Conservation (phyloP, 2,113 vertebrate genomes). For the Anser cygnoides region DNA sequence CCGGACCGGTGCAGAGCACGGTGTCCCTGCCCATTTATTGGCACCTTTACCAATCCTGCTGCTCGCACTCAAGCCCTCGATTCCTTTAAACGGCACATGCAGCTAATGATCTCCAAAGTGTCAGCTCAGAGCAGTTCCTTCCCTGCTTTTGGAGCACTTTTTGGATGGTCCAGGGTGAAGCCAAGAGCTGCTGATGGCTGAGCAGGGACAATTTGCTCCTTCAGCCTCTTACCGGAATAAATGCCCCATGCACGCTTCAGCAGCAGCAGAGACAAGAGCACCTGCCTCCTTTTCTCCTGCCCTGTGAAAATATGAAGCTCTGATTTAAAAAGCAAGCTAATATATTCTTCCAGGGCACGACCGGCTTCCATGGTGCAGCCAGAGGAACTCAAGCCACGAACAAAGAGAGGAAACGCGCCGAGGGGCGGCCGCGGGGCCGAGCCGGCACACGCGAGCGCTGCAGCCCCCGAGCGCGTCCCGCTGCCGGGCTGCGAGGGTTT, state of each 20-base stretch:
- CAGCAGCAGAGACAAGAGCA: neutral
- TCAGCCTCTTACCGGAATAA: neutral
- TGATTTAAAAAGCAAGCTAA: neutral
- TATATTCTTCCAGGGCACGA: neutral
- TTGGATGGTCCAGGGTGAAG: neutral
- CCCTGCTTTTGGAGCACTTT: neutral
- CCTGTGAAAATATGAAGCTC: neutral
- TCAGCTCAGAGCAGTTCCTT: neutral
- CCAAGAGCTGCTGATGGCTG: fast-evolving
- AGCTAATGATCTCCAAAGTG: neutral
- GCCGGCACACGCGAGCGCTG: no score
- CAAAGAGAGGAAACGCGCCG: neutral
- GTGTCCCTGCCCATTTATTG: neutral
- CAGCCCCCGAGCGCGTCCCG: fast-evolving
- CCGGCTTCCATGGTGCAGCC: neutral
- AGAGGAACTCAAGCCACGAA: neutral
- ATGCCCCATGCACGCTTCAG: fast-evolving
- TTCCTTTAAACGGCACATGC: neutral
- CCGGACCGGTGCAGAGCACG: neutral
- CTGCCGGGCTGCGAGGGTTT: neutral
- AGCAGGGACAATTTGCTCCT: neutral
- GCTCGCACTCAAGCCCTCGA: fast-evolving
- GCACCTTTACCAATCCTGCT: neutral
- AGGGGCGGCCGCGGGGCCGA: no score
- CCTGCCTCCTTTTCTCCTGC: no score